Percentiles rank a stretch among this genome's conserved stretches.
Conservation (phyloP, 1,140 invertebrate species). For the Brachionus asplanchnoidis region DNA sequence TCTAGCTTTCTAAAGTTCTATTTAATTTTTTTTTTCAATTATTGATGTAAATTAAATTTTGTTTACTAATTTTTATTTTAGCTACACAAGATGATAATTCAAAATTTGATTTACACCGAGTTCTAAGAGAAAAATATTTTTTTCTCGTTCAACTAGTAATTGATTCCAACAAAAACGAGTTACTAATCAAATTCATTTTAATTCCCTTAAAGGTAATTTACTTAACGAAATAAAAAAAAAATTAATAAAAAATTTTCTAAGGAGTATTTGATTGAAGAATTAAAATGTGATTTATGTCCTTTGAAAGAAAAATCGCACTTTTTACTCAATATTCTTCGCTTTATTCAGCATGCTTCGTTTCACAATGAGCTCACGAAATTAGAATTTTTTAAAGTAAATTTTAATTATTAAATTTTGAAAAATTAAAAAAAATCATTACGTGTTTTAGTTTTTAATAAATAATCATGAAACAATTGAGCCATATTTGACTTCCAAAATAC, state of each 20-base stretch:
- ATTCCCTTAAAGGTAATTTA: not conserved
- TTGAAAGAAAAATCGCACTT: conserved; percentile 29
- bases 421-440: not conserved
- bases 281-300: not conserved
- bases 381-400: conserved; percentile 21
- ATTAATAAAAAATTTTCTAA: not conserved
- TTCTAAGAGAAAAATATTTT: conserved; percentile 18
- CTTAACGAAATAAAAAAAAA: not conserved
- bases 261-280: not conserved
- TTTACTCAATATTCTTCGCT: conserved; percentile 21
- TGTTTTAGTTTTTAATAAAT: conserved; percentile 17
- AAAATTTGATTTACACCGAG: not conserved
- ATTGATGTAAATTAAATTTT: too few species aligned
- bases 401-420: not conserved
- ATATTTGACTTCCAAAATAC: not conserved
- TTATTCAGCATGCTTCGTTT: not conserved
- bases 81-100: not conserved
- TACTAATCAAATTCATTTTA: conserved; percentile 8
- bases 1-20: not conserved
- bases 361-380: not conserved
- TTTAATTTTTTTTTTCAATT: not conserved
- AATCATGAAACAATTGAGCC: conserved; percentile 16
- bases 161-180: not conserved
- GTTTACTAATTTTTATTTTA: not conserved
- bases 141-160: not conserved